Evolutionary conservation across 1,140 invertebrate genomes (phyloP).

Genomic region (Bombus impatiens): DNA sequence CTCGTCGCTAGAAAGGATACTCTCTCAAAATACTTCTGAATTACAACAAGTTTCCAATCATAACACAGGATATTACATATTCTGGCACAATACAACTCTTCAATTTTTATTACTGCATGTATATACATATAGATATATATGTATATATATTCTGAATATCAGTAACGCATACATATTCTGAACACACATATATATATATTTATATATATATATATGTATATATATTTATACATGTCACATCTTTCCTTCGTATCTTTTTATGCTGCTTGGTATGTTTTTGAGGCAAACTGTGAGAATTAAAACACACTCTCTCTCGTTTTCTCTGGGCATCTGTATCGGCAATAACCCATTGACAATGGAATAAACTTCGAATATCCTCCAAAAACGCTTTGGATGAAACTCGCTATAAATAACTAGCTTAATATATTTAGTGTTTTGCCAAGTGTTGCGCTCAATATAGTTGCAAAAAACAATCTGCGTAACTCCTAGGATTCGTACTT

Average conservation of each 20-base stretch:
- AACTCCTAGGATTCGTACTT: slow-evolving; percentile 18
- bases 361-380: slow-evolving; percentile 26
- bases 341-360: slow-evolving; percentile 33
- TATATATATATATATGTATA: neutral
- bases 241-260: neutral
- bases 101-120: slow-evolving; percentile 28
- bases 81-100: slow-evolving; percentile 31
- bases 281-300: slow-evolving; percentile 39
- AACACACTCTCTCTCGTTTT: slow-evolving; percentile 40
- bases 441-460: slow-evolving; percentile 42
- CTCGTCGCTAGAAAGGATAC: slow-evolving; percentile 57
- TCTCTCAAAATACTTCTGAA: slow-evolving; percentile 61
- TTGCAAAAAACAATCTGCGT: slow-evolving; percentile 43
- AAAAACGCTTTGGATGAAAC: slow-evolving; percentile 34
- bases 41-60: slow-evolving; percentile 46
- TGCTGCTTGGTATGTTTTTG: slow-evolving; percentile 14
- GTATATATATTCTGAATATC: slow-evolving; percentile 33
- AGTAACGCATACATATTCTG: slow-evolving; percentile 15
- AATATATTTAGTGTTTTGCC: slow-evolving; percentile 42
- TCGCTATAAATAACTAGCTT: slow-evolving; percentile 51
- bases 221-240: neutral
- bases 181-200: neutral
- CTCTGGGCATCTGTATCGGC: slow-evolving; percentile 11
- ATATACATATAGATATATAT: slow-evolving; percentile 26
- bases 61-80: slow-evolving; percentile 49